These are phyloP conservation scores for Nysson spinosus DNA, from an alignment of 2,888 invertebrate genomes.

Conservation along the genomic window DNA sequence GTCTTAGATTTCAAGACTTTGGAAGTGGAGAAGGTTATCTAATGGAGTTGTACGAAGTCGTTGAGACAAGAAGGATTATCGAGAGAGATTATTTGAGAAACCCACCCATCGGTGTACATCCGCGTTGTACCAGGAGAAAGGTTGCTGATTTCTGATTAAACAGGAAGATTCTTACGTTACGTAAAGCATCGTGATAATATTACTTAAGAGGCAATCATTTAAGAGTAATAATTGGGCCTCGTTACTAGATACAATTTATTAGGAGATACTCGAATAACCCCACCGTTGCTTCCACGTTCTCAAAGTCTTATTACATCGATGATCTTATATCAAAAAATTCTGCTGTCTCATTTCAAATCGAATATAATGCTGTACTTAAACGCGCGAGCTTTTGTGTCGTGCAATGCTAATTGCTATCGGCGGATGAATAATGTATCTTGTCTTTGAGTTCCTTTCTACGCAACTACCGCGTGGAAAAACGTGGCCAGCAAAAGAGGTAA, in stretches of 20 bases:
- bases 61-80: slow-evolving; percentile 2
- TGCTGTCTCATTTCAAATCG: too few species aligned
- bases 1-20: too few species aligned
- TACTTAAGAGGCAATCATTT: not conserved
- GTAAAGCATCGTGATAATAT: slow-evolving; percentile 25
- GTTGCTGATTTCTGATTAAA: slow-evolving; percentile 23
- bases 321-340: too few species aligned
- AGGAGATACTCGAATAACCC: too few species aligned
- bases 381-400: not conserved
- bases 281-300: too few species aligned
- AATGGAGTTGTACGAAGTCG: too few species aligned
- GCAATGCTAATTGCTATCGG: slow-evolving; percentile 35
- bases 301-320: too few species aligned
- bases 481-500: not conserved
- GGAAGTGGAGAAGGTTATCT: too few species aligned
- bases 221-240: not conserved
- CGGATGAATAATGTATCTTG: slow-evolving; percentile 43
- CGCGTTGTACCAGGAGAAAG: slow-evolving; percentile 35
- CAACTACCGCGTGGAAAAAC: not conserved
- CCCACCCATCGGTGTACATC: slow-evolving; percentile 14
- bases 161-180: slow-evolving; percentile 24
- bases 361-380: not conserved
- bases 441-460: slow-evolving; percentile 17
- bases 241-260: too few species aligned
- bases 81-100: slow-evolving; percentile 25